Evolutionary conservation across 2,113 vertebrate genomes (phyloP), one percentile per base, ranked within the genome.

Genomic region (Pluvialis apricaria): DNA sequence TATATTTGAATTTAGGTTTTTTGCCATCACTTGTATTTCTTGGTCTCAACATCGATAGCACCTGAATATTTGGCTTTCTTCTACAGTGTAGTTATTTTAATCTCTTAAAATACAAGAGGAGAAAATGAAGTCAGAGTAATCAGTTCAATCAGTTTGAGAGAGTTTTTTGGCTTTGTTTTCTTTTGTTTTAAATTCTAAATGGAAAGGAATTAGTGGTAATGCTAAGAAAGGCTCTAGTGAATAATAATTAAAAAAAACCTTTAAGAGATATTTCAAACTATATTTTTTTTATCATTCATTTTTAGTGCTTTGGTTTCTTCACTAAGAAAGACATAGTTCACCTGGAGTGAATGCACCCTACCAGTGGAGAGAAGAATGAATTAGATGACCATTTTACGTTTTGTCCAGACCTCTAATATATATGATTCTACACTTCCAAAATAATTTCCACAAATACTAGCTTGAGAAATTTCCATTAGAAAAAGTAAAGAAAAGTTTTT

Each of bases 331-430:
- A 26, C 2, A 8, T 17, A 10, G 3, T n/a, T 82, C 28, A 6
- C 6, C 3, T 5, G 10, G 2, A n/a, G 5, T n/a, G 18, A 17
- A 64, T 6, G 21, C 9, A 57, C 9, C 18, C 2, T 60, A 26
- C 3, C 24, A n/a, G 2, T 15, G 6, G 5, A 4, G 6, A 76
- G 19, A 49, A 91, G 12, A 71, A 68, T 14, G 3, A 82, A 66
- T 38, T 28, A 54, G 8, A 16, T 55, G 2, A 49, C 19, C 9
- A 4, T 4, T 70, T 29, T 12, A 64, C 4, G 2, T 45, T 86
- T 87, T 54, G 5, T 36, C 2, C 10, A 68, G n/a, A 68, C 44
- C 38, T 40, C 11, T 34, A 19, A 1, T 31, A 40, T 21, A 13
- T 6, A 36, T 26, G 4, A 42, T 45, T 40, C 16, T 38, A 21